phyloP scores from a whole-genome alignment of 1,140 invertebrate species.

The Pinna nobilis region DNA sequence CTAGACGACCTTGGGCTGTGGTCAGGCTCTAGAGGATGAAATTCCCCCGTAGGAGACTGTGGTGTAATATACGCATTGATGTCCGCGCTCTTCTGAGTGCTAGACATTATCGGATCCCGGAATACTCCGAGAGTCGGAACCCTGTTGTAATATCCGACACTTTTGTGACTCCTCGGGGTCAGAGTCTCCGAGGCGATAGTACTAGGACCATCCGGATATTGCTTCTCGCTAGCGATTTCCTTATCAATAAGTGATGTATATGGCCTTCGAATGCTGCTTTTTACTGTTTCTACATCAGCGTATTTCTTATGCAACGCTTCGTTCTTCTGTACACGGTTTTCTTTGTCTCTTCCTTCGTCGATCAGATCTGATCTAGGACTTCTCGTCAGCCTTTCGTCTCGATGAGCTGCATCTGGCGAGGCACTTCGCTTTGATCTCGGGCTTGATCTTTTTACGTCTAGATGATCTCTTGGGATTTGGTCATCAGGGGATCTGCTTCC shows the following conservation, averaged over 20 bases:
- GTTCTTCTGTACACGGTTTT: not conserved
- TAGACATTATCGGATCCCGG: slow-evolving; percentile 54
- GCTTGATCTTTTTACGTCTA: no score
- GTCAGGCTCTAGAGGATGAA: slow-evolving; percentile 37
- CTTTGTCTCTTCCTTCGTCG: not conserved
- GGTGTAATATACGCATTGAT: slow-evolving; percentile 40
- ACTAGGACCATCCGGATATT: slow-evolving; percentile 27
- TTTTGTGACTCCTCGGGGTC: not conserved
- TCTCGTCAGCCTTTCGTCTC: no score
- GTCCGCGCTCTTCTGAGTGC: slow-evolving; percentile 59
- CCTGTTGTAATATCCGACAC: slow-evolving; percentile 1
- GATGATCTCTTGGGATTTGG: no score
- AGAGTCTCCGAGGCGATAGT: slow-evolving; percentile 25
- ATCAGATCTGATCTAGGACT: not conserved
- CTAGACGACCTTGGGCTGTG: slow-evolving; percentile 38
- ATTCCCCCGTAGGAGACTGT: slow-evolving; percentile 23
- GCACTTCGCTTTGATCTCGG: no score
- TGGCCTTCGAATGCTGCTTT: slow-evolving; percentile 19
- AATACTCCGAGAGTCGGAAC: slow-evolving; percentile 25
- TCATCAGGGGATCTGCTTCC: no score
- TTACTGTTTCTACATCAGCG: not conserved
- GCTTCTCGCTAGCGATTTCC: slow-evolving; percentile 35
- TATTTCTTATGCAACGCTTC: slow-evolving; percentile 5
- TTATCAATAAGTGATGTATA: slow-evolving; percentile 46
- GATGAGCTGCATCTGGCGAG: no score